Percentiles rank a stretch among this genome's conserved stretches.
phyloP scores from a whole-genome alignment of 2,113 vertebrate genomes.

The Fukomys damarensis region DNA sequence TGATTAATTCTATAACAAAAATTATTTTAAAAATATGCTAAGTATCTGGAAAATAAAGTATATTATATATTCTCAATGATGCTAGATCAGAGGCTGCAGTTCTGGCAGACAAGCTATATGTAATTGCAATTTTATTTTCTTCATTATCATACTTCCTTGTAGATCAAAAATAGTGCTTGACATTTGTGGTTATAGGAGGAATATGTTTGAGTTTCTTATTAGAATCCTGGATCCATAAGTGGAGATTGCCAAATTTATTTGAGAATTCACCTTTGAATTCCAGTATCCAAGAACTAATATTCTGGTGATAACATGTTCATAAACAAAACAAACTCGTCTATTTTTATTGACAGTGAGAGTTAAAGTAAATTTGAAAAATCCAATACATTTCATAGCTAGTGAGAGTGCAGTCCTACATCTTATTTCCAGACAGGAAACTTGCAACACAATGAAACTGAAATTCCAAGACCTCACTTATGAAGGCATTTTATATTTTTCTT shows the following conservation, averaged over 20 bases:
- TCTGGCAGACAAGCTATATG: neutral
- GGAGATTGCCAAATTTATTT: neutral
- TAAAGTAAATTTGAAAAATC: neutral
- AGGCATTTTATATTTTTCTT: conserved; percentile 38
- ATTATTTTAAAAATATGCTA: neutral
- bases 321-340: conserved; percentile 9
- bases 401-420: neutral
- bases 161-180: neutral
- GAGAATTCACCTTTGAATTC: conserved; percentile 32
- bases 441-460: neutral
- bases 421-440: neutral
- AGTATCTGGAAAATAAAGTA: neutral
- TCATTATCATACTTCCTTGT: neutral
- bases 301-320: neutral
- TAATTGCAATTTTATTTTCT: neutral
- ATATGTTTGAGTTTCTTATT: neutral
- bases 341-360: neutral
- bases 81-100: neutral
- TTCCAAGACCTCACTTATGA: neutral
- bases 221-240: neutral
- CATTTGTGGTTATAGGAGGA: neutral
- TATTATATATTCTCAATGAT: neutral
- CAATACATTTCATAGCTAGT: neutral
- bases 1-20: neutral
- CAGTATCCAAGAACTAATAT: neutral